Conservation (phyloP, 2,888 invertebrate genomes). For the Physocephala rufipes region DNA sequence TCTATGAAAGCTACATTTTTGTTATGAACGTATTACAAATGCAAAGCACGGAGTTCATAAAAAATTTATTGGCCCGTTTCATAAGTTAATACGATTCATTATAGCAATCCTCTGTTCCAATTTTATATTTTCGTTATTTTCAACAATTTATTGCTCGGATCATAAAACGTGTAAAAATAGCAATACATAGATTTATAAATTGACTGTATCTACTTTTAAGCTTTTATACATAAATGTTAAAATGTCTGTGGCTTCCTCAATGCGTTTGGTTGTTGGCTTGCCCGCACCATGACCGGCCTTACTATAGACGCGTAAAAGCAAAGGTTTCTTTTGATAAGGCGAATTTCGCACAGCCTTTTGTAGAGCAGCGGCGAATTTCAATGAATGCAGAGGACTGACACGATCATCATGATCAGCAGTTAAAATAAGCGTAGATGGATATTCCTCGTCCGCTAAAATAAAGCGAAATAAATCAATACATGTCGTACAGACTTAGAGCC, state of each 20-base stretch:
- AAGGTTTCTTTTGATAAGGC: conserved; percentile 79
- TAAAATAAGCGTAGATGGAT: conserved; percentile 89
- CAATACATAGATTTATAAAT: conserved; percentile 50
- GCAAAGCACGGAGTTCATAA: too few relatives aligned
- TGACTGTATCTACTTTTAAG: conserved; percentile 58
- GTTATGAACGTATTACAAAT: too few relatives aligned
- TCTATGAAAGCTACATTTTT: not conserved
- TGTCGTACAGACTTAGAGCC: conserved; percentile 1
- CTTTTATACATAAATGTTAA: conserved; percentile 68
- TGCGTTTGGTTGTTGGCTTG: conserved; percentile 96
- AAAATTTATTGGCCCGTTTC: too few relatives aligned
- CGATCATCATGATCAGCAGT: conserved; percentile 99
- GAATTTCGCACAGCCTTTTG: conserved; percentile 77
- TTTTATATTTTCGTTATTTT: too few relatives aligned
- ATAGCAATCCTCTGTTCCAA: too few relatives aligned
- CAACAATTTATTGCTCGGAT: too few relatives aligned
- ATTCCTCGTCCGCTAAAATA: conserved; percentile 69
- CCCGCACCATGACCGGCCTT: conserved; percentile 98
- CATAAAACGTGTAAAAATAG: too few relatives aligned
- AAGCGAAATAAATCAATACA: not conserved
- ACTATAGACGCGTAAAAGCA: conserved; percentile 90
- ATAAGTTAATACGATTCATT: too few relatives aligned
- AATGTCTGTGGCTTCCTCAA: conserved; percentile 92
- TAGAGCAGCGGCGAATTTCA: conserved; percentile 92
- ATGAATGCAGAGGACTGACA: conserved; percentile 96